phyloP scores from a whole-genome alignment of 2,113 vertebrate genomes.

The Psilopsiagon aurifrons region DNA sequence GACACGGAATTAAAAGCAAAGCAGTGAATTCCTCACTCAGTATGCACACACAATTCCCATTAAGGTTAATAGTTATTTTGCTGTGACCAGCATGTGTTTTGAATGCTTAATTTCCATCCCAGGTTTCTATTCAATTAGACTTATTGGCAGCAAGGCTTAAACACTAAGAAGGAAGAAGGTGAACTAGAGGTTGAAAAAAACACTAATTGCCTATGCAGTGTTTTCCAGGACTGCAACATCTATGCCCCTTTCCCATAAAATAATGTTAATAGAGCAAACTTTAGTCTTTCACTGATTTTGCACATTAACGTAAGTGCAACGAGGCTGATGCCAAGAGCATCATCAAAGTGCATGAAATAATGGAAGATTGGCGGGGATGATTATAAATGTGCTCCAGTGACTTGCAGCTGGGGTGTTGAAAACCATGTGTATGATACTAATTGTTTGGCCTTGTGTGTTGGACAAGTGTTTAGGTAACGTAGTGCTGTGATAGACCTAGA shows the following conservation, averaged over 20 bases:
- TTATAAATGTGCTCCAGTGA: background rate
- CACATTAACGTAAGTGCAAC: background rate
- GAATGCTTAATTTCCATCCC: constrained; percentile 37
- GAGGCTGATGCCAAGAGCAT: background rate
- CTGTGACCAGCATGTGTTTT: background rate
- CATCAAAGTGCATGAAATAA: background rate
- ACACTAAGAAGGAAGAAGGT: background rate
- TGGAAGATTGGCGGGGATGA: background rate
- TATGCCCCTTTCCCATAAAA: background rate
- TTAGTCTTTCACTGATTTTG: background rate
- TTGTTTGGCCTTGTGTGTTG: background rate
- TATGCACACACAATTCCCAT: background rate
- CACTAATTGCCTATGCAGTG: background rate
- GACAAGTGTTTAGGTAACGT: background rate
- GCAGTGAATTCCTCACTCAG: constrained; percentile 4
- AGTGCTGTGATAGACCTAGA: background rate
- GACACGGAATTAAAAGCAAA: constrained; percentile 52
- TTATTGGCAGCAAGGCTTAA: background rate
- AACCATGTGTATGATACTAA: background rate
- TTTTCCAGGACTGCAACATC: background rate
- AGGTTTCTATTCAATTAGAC: constrained; percentile 39
- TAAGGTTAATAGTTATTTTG: constrained; percentile 38
- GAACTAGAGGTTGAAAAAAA: constrained; percentile 18
- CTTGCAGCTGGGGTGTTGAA: background rate
- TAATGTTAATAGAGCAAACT: background rate